A percentile compares a stretch with the other conserved stretches of the same genome.
Conservation (phyloP, 2,113 vertebrate species). For the Melierax canorus region DNA sequence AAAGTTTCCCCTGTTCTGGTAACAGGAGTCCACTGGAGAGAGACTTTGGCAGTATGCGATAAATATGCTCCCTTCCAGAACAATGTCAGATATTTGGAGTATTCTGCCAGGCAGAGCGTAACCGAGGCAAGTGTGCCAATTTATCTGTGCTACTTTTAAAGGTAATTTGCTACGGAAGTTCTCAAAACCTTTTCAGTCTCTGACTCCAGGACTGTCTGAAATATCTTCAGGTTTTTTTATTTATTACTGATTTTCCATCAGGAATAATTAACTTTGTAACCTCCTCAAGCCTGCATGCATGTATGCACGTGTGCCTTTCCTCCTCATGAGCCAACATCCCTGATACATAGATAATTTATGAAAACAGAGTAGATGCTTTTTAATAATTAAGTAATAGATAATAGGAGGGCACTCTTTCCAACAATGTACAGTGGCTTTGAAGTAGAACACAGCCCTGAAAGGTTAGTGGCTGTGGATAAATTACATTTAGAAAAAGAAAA, state of each 20-base stretch:
- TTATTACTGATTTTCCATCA: conserved; percentile 21
- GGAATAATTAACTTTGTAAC: conserved; percentile 55
- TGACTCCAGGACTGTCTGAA: background rate
- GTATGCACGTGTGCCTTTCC: background rate
- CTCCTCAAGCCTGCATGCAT: background rate
- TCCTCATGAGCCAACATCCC: conserved; percentile 27
- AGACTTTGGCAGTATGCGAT: background rate
- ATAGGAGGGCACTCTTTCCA: conserved; percentile 49
- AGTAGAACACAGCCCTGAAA: conserved; percentile 8
- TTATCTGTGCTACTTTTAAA: background rate
- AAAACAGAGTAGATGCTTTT: conserved; percentile 75
- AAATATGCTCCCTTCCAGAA: background rate
- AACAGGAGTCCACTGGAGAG: background rate
- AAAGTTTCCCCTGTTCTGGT: background rate
- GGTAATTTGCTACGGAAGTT: background rate
- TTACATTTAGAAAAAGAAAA: conserved; percentile 11
- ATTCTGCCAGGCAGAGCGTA: background rate
- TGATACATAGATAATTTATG: conserved; percentile 78
- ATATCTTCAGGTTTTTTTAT: background rate
- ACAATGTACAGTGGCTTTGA: conserved; percentile 4
- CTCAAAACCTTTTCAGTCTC: background rate
- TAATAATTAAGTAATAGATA: conserved; percentile 79
- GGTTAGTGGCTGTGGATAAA: background rate
- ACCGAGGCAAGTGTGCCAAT: background rate
- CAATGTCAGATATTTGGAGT: background rate